phyloP scores from a whole-genome alignment of 2,113 vertebrate species.

The Eidolon helvum region DNA sequence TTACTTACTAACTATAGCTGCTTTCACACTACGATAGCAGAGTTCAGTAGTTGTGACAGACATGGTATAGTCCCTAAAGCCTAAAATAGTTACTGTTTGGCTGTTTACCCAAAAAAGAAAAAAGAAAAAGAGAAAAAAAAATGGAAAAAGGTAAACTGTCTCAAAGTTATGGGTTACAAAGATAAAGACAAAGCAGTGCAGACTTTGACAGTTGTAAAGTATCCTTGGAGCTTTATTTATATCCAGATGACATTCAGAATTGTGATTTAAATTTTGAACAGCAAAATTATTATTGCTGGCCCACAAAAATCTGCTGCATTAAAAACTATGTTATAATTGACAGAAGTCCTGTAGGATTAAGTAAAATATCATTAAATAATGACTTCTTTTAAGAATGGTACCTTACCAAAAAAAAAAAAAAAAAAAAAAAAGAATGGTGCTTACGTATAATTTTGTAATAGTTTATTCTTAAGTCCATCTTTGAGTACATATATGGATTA shows the following conservation, averaged over 20 bases:
- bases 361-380: not conserved
- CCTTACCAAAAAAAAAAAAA: not conserved
- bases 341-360: not conserved
- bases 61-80: not conserved
- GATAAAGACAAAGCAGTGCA: not conserved
- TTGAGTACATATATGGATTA: not conserved
- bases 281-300: not conserved
- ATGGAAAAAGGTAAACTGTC: not conserved
- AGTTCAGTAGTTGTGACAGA: not conserved
- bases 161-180: not conserved
- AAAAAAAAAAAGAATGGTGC: too few species aligned
- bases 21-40: not conserved
- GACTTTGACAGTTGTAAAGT: not conserved
- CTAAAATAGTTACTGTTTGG: not conserved
- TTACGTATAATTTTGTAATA: not conserved
- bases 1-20: not conserved
- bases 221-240: not conserved
- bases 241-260: not conserved
- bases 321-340: not conserved
- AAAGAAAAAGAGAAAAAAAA: not conserved
- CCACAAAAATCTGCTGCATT: not conserved
- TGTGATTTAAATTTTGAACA: not conserved
- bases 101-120: not conserved
- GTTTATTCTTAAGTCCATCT: not conserved
- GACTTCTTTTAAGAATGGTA: not conserved